Conservation (phyloP, 1,140 invertebrate species). For the Cryptotermes secundus region DNA sequence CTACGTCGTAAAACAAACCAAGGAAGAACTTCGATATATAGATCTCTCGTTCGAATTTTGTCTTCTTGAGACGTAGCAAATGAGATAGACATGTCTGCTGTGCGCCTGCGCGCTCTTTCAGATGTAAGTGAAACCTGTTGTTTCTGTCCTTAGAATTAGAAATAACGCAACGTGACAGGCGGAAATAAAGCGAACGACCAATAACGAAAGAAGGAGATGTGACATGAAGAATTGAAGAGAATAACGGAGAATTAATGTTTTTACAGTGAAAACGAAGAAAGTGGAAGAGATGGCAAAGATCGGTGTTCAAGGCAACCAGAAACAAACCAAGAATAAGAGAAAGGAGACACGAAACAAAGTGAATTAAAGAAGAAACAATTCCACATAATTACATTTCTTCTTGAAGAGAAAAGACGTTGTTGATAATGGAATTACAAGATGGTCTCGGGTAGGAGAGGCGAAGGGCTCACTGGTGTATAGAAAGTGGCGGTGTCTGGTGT, state of each 20-base stretch:
- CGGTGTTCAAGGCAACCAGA: background rate
- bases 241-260: background rate
- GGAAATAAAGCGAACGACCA: background rate
- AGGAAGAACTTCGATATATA: too few relatives aligned
- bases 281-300: background rate
- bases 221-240: background rate
- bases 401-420: constrained; percentile 27
- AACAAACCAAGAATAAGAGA: background rate
- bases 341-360: background rate
- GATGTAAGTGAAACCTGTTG: background rate
- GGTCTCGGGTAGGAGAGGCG: background rate
- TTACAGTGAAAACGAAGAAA: background rate
- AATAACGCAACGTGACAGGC: background rate
- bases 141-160: background rate
- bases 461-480: background rate
- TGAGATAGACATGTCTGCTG: background rate
- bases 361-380: constrained; percentile 28
- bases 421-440: constrained; percentile 22
- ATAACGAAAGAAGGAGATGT: background rate
- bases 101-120: background rate
- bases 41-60: too few relatives aligned
- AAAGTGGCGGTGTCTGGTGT: background rate
- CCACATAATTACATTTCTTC: constrained; percentile 27
- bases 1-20: too few relatives aligned
- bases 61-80: background rate